Percentiles rank a stretch among this genome's conserved stretches.
Conservation (phyloP, 2,888 invertebrate genomes). For the Isotomurus palustris region DNA sequence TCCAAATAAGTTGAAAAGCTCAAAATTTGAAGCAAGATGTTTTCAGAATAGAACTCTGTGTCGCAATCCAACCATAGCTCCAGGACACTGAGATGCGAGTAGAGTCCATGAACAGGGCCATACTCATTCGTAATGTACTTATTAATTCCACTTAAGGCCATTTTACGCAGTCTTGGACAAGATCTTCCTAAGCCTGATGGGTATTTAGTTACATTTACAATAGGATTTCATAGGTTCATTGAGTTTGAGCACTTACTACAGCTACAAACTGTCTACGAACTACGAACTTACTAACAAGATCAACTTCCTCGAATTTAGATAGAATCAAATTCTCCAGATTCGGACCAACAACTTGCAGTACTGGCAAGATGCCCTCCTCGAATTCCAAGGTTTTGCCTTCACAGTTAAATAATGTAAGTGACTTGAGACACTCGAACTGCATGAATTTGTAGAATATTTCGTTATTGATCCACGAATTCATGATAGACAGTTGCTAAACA, state of each 20-base stretch:
- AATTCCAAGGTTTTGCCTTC: conserved; percentile 48
- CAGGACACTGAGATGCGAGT: conserved; percentile 33
- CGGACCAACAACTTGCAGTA: conserved; percentile 48
- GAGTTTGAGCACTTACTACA: no score
- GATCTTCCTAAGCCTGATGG: conserved; percentile 47
- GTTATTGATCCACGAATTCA: conserved; percentile 48
- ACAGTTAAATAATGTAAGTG: conserved; percentile 45
- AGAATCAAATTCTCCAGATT: conserved; percentile 48
- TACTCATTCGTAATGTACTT: conserved; percentile 32
- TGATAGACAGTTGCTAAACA: conserved; percentile 44
- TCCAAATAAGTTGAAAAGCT: conserved; percentile 44
- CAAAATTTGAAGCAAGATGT: conserved; percentile 47
- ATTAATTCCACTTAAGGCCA: conserved; percentile 48
- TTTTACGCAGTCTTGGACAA: conserved; percentile 48
- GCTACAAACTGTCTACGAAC: no score
- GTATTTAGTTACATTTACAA: not conserved
- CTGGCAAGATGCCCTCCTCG: conserved; percentile 48
- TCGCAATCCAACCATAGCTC: conserved; percentile 48
- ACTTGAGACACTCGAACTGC: conserved; percentile 42
- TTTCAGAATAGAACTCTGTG: conserved; percentile 37
- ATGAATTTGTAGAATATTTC: conserved; percentile 48
- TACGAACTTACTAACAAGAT: conserved; percentile 48
- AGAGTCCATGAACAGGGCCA: conserved; percentile 1
- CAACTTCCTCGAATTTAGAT: conserved; percentile 47
- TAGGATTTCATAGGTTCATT: no score